Base-by-base conservation (phyloP, 2,888 invertebrate species). In the Piscicola geometra region DNA sequence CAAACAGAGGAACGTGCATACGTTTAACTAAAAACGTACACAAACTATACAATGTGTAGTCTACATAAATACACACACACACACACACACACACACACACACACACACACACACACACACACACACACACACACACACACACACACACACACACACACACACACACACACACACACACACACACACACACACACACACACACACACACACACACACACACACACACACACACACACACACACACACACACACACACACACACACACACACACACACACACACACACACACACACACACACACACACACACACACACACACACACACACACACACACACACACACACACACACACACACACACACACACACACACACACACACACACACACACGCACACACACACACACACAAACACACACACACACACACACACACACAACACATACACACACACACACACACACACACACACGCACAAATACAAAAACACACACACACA, bases 221-320 rank as follows among this genome's bases (percentile, higher is more conserved):
- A 74, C 67, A 74, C 41, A 36, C 33, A 74, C 9, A 74, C 41
- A 74, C 36, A 74, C 67, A 74, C 41, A 74, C 67, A 67, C 35
- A 74, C 67, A 74, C 15, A 71, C 56, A 52, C 60, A 52, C 36
- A 70, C 32, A 75, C 32, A 75, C 70, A 75, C 35, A 70, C 30
- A 70, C 41, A 75, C 32, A 70, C 25, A 69, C 66, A 70, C 47
- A 69, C 32, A 60, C 9, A 75, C 52, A 36, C 30, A 75, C 30
- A 71, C 47, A 52, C 12, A 75, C 0, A 75, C 50, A 71, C 52
- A 75, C 3, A 32, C 47, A 71, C 3, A 75, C 33, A 75, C 50
- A 71, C 52, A 75, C 35, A 75, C 30, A 75, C 50, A 71, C 52
- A 76, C 52, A 35, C n/a, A 71, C 33, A 71, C 35, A 76, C 50